Base-by-base conservation (phyloP, 2,797 vertebrate species). In the Microctenopoma steveboyesi region DNA sequence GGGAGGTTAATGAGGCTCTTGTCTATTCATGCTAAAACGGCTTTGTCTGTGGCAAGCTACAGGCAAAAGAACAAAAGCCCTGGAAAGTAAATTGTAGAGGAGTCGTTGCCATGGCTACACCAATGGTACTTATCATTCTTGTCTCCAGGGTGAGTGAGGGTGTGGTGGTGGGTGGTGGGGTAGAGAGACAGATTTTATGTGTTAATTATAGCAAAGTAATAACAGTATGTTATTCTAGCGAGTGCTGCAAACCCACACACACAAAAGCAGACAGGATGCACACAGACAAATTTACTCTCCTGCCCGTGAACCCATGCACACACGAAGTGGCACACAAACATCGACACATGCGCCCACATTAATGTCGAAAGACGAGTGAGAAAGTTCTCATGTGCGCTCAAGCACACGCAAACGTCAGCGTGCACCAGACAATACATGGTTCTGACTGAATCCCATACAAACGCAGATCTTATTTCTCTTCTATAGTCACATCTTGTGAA, bases 91-190 rank as follows among this genome's bases (percentile, higher is more conserved):
- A 92, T 87, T 88, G 88, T 83, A 86, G 87, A 82, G 88, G 81
- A 91, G 73, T 70, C 3, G 89, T 90, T 93, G 76, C 90, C 82
- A 93, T 93, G 89, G 92, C 81, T 88, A 93, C 93, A 37, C 66
- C 66, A 76, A 59, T 68, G 74, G 82, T 74, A 76, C 57, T 83
- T 79, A 77, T 43, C 67, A 53, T 79, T 74, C 68, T 73, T 54
- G 60, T 86, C 84, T 88, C 78, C 42, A 62, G 76, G 72, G 77
- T 59, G 60, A 77, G 62, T n/a, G 48, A 64, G 68, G 53, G 69
- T 61, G 30, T 18, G 25, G 25, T 39, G 11, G 25, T 14, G 49
- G 46, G 11, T 7, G 27, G 40, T 64, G 65, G 66, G 57, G 15
- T 43, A 73, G 12, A 55, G 64, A 84, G 78, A 78, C 45, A 61